Evolutionary conservation across 2,888 invertebrate species (phyloP), one percentile per base, ranked within the genome.

Genomic region (Hesperia comma): DNA sequence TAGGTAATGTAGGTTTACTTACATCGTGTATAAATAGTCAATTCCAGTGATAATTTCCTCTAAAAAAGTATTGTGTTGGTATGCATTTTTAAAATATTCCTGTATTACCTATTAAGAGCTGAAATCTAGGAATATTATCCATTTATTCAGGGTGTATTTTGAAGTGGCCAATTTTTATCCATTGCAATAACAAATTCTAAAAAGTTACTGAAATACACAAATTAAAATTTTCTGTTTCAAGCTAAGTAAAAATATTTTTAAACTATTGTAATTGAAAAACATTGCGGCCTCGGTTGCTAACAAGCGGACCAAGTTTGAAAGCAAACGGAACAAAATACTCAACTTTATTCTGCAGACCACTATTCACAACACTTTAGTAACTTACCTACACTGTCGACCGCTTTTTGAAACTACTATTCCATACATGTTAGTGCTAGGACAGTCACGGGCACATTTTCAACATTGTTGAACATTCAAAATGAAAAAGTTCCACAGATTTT

Each of bases 251-350:
- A 61, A 61, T 78, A 76, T 74, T 80, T 77, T 79, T 76, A 37
- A 78, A 72, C 77, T 79, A 79, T 75, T 77, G 73, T 79, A 75
- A 77, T 75, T 53, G 51, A 32, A 76, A 75, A 76, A 78, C 78
- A 79, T 80, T 79, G 76, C 75, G 72, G 70, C 70, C 63, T 70
- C 69, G 71, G 76, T 72, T 72, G 72, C 72, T 74, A 77, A 77
- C 79, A 77, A 76, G 77, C 77, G 78, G 82, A 83, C 81, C 82
- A 83, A 82, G 79, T 82, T 79, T 76, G 80, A 82, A 82, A 79
- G 74, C 79, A 83, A 86, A 83, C 81, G 81, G 78, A 81, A 76
- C 74, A 74, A 75, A 71, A 71, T 43, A 54, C 21, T 43, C 68
- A 79, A 79, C 78, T 85, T 83, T 77, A 78, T 82, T 75, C 72